Base-by-base conservation (phyloP, 2,888 invertebrate genomes). In the Callinectes sapidus region DNA sequence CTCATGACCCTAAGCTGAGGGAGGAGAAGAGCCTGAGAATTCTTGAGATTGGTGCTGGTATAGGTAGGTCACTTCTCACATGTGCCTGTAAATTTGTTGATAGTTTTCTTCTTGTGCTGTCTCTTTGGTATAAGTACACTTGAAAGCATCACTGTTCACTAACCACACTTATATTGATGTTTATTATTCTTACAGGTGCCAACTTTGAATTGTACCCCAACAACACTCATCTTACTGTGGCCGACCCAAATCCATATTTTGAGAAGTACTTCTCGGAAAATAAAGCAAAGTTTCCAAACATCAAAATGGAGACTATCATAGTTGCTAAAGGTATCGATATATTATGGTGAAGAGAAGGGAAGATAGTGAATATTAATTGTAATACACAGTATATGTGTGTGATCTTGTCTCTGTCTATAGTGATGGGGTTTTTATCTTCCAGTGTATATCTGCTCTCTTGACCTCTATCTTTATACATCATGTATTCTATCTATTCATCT, bases 171-270 rank as follows among this genome's bases (percentile, higher is more conserved):
- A 2, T 85, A 85, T 81, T 48, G 28, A 16, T 90, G n/a, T n/a
- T 48, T 16, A 28, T 32, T 88, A 35, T 32, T 39, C 10, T 90
- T 93, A 3, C 88, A 93, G 95, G 95, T n/a, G 93, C 93, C 23
- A 95, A 95, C 94, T 94, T 95, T 32, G 93, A 86, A 16, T 94
- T 90, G 87, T 95, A 95, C 91, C 95, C 95, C n/a, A 90, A 94
- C 23, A 95, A 95, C 54, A 94, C 93, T 13, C 90, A 87, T 8
- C 92, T 95, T 14, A 94, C 94, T 6, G 94, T 93, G 16, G 92
- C 95, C 1, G 95, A 95, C 81, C 94, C 94, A 14, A 95, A 95
- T 90, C 91, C 94, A 13, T 91, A 93, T 85, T 95, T 95, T 81
- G 92, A 89, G 32, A 87, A 90, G 0, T 92, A 94, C 81, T 95